A percentile compares a stretch with the other conserved stretches of the same genome.
These are phyloP conservation scores for Pharmacophagus antenor DNA, from an alignment of 2,888 invertebrate genomes.

Conservation along the genomic window DNA sequence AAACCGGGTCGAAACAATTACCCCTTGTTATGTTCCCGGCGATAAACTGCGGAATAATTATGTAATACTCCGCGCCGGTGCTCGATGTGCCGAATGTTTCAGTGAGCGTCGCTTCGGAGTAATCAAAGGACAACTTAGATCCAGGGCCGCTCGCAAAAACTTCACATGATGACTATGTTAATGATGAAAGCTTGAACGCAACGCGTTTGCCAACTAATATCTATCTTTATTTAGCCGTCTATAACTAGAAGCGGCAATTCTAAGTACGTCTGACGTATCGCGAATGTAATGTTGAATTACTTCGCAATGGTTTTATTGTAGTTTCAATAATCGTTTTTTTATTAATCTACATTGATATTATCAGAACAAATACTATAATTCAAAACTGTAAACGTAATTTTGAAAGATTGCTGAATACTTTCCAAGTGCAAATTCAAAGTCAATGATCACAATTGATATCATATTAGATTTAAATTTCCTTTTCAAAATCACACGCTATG, in stretches of 20 bases:
- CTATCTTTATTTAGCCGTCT: not conserved
- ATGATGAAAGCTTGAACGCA: slow-evolving; percentile 38
- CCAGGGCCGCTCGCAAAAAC: slow-evolving; percentile 59
- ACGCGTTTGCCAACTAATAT: slow-evolving; percentile 44
- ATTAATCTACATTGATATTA: no score
- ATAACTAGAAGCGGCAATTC: slow-evolving; percentile 16
- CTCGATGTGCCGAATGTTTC: slow-evolving; percentile 31
- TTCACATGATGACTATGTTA: slow-evolving; percentile 46
- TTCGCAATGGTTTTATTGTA: not conserved
- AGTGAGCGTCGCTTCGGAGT: slow-evolving; percentile 32
- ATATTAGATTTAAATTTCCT: no score
- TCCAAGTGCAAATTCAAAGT: no score
- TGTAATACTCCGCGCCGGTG: slow-evolving; percentile 35
- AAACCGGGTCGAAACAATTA: slow-evolving; percentile 19
- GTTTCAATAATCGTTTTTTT: not conserved
- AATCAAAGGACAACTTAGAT: slow-evolving; percentile 55
- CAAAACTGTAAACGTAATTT: no score
- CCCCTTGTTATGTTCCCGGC: not conserved
- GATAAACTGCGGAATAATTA: slow-evolving; percentile 25
- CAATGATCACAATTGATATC: no score
- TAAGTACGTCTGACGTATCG: not conserved
- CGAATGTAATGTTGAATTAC: not conserved
- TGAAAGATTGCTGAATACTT: no score
- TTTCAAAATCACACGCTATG: no score
- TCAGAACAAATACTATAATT: no score